These are phyloP conservation scores for Actinostola sp. DNA, from an alignment of 92 coral and sea anemone genomes.

Conservation along the genomic window DNA sequence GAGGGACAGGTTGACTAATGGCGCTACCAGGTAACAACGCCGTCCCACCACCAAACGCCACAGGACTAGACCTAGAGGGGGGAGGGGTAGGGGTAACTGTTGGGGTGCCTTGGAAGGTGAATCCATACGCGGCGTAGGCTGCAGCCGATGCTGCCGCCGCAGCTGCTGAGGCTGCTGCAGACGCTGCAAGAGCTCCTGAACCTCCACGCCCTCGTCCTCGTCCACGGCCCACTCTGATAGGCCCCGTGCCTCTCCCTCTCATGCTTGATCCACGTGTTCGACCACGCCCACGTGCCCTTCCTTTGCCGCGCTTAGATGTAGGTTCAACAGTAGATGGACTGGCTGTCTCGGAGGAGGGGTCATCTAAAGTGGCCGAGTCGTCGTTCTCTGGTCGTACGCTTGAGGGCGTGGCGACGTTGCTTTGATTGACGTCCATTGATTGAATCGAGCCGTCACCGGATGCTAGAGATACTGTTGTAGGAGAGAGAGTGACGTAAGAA, in stretches of 20 bases:
- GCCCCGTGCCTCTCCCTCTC: slow-evolving; percentile 80
- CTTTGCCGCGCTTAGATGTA: slow-evolving; percentile 77
- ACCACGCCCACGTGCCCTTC: slow-evolving; percentile 86
- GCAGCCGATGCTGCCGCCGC: slow-evolving; percentile 99
- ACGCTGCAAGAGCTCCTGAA: slow-evolving; percentile 96
- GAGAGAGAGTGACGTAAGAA: not conserved
- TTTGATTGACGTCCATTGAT: slow-evolving; percentile 61
- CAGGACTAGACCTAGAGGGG: slow-evolving; percentile 94
- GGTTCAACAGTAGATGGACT: slow-evolving; percentile 68
- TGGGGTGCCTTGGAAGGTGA: slow-evolving; percentile 88
- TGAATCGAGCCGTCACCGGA: slow-evolving; percentile 81
- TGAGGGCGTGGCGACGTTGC: slow-evolving; percentile 69
- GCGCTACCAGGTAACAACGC: slow-evolving; percentile 50
- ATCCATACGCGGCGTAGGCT: slow-evolving; percentile 97
- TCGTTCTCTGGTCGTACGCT: slow-evolving; percentile 73
- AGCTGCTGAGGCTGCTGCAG: slow-evolving; percentile 99
- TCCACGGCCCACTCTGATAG: slow-evolving; percentile 82
- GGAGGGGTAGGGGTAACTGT: slow-evolving; percentile 86
- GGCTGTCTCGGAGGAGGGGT: slow-evolving; percentile 64
- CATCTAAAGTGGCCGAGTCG: slow-evolving; percentile 64
- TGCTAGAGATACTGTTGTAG: slow-evolving; percentile 77
- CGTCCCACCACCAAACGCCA: slow-evolving; percentile 90
- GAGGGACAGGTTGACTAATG: slow-evolving; percentile 80
- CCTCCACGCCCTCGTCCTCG: slow-evolving; percentile 97
- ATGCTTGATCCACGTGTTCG: slow-evolving; percentile 70